Base-by-base conservation (phyloP, 2,888 invertebrate species). In the Bellardia bayeri region DNA sequence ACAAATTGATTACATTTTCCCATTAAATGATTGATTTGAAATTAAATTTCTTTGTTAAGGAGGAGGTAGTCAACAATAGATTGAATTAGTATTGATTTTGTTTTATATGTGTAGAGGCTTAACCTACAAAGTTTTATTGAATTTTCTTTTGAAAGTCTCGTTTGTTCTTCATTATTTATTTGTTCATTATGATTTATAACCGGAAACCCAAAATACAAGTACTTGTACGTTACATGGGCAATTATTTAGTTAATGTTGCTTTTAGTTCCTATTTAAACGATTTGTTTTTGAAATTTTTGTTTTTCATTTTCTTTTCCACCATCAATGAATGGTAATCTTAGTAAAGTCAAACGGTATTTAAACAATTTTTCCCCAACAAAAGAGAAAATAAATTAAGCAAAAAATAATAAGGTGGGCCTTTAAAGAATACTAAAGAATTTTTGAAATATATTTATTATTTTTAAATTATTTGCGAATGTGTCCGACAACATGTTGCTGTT, bases 1-100 rank as follows among this genome's bases (percentile, higher is more conserved):
- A 33, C 71, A 63, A 83, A 78, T 76, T 76, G 63, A 71, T 69
- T 76, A 76, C 58, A 56, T 72, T 71, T 69, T 76, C 54, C 54
- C 54, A 16, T 71, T 61, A 23, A 63, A 13, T 71, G n/a, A 51
- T 69, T 33, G 5, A 68, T 40, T 14, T 16, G 54, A 56, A 51
- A n/a, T 37, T 54, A 33, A 14, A 14, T 81, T 64, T 64, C n/a
- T 8, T 11, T 3, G 13, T 11, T 11, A 45, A 23, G 8, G 54
- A 33, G 63, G 61, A 49, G 8, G 6, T 9, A 40, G 9, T 64
- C 16, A n/a, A 8, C 8, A 64, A 14, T 6, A 63, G 51, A 54
- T 72, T 61, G 54, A 54, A 54, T 13, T 4, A 61, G 13, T 54
- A 76, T 69, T 54, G 63, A 61, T 64, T 37, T 45, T 83, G 61